Evolutionary conservation across 2,113 vertebrate species (phyloP), one percentile per base, ranked within the genome.

Genomic region (Pagrus major): DNA sequence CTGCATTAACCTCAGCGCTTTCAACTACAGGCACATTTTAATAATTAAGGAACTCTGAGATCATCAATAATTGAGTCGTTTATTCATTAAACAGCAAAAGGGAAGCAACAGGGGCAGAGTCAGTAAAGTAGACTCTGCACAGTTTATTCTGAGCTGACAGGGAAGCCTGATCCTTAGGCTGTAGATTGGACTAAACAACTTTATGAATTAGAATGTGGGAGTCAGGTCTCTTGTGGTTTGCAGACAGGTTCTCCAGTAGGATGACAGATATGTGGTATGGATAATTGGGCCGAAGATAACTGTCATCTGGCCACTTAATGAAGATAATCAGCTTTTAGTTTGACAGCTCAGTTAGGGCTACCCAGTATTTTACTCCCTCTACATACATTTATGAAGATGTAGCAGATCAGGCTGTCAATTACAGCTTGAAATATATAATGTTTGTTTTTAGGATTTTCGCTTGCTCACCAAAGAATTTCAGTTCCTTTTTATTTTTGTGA

Each of bases 61-160:
- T 88, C 83, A 92, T 95, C 81, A 88, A 94, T 94, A 92, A 95
- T 94, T 91, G 67, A 94, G 56, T 44, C 15, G 41, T 91, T 86
- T 88, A 93, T 92, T 88, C 88, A 94, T 92, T 90, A 89, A 92
- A 92, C 78, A 85, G 91, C 88, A 88, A 86, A 91, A 84, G 72
- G 55, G 70, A 88, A 81, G 81, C 79, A 91, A 74, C 76, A 73
- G 73, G 70, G 86, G 52, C 77, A 77, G 58, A 71, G 56, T 59
- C 29, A 25, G 73, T 83, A 56, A 77, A 76, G 80, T 87, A 51
- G 78, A 81, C 35, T 75, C 37, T 68, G 60, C 77, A 58, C 49
- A 33, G 72, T 87, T 83, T 25, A 64, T 80, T 69, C 42, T 4
- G 18, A 41, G 67, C 63, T 76, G 69, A 78, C 76, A 58, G 82